Evolutionary conservation across 2,888 invertebrate genomes (phyloP).

Genomic region (Norana najaformis): DNA sequence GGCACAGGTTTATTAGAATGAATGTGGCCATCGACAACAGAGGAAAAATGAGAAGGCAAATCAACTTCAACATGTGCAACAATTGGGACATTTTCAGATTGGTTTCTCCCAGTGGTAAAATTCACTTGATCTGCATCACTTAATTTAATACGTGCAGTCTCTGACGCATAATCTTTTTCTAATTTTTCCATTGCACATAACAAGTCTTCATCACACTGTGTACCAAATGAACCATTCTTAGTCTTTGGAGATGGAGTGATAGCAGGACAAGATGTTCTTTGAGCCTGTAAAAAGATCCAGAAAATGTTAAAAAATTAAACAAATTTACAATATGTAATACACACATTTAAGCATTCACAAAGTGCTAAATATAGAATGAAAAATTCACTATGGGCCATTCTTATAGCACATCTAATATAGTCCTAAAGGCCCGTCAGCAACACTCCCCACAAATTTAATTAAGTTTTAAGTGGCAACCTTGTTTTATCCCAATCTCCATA

Average conservation of each 20-base stretch:
- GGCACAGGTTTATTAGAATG: background rate
- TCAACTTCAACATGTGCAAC: background rate
- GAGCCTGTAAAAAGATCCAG: background rate
- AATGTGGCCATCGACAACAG: background rate
- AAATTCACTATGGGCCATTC: background rate
- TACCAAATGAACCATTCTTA: slow-evolving; percentile 28
- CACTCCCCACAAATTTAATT: too few species aligned
- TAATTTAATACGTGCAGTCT: background rate
- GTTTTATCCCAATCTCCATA: too few species aligned
- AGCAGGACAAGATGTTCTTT: background rate
- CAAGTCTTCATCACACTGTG: slow-evolving; percentile 28
- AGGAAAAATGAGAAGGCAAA: background rate
- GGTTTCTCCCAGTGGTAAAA: background rate
- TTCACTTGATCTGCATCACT: background rate
- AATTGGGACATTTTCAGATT: background rate
- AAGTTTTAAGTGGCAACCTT: too few species aligned
- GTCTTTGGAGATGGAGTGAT: background rate
- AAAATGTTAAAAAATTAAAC: background rate
- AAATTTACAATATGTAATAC: background rate
- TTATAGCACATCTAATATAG: too few species aligned
- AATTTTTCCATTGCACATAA: slow-evolving; percentile 31
- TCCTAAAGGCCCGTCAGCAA: too few species aligned
- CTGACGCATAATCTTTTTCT: slow-evolving; percentile 24
- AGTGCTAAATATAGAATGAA: background rate
- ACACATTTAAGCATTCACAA: background rate